Conservation (phyloP, 2,113 vertebrate genomes). For the Chroicocephalus ridibundus region DNA sequence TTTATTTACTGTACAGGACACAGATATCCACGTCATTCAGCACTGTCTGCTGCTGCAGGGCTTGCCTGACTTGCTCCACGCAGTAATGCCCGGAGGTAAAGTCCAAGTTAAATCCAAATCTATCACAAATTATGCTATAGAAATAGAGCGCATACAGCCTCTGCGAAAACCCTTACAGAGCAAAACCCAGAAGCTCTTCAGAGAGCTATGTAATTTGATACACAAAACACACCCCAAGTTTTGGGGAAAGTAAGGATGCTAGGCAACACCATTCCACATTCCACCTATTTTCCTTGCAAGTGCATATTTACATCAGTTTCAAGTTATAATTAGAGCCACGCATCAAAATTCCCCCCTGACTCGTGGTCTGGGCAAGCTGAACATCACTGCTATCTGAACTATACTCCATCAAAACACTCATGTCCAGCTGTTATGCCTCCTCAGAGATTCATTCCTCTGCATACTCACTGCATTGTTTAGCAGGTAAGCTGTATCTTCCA, state of each 20-base stretch:
- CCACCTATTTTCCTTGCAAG: background rate
- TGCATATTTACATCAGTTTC: background rate
- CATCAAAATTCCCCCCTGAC: background rate
- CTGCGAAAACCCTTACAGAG: background rate
- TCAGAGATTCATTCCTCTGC: background rate
- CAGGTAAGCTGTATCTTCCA: constrained; percentile 81
- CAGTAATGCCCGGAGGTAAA: background rate
- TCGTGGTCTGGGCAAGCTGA: rapidly evolving
- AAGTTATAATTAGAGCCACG: background rate
- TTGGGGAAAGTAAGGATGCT: background rate
- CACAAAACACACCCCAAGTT: rapidly evolving
- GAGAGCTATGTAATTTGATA: background rate
- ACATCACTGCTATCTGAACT: background rate
- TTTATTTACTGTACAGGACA: background rate
- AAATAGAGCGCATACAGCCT: background rate
- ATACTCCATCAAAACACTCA: background rate
- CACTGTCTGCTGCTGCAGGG: background rate
- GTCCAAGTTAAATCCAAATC: background rate
- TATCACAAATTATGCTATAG: background rate
- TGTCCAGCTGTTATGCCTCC: background rate
- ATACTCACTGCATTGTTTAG: constrained; percentile 84
- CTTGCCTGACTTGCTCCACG: background rate
- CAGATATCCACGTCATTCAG: background rate
- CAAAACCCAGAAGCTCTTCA: background rate
- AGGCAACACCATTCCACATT: background rate